phyloP scores from a whole-genome alignment of 2,797 vertebrate species.

The Phrynocephalus forsythii region DNA sequence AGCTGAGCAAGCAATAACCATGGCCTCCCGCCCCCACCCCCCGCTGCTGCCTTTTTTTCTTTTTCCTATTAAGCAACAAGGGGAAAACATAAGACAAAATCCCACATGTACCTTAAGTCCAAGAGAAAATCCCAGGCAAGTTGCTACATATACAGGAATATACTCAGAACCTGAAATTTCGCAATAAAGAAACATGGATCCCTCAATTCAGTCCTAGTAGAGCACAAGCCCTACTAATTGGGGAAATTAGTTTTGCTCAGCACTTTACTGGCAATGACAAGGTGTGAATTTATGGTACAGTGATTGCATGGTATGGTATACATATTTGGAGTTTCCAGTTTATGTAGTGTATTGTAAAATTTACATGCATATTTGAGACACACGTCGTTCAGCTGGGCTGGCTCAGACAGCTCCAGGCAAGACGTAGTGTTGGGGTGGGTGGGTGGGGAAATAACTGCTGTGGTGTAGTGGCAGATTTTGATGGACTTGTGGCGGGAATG shows the following conservation, averaged over 20 bases:
- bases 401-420: neutral
- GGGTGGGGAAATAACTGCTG: too few relatives aligned
- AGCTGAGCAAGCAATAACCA: neutral
- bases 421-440: neutral
- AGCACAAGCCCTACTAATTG: neutral
- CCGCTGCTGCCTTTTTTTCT: neutral
- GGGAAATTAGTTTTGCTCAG: neutral
- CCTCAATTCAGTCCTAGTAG: neutral
- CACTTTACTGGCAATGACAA: constrained; percentile 11
- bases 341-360: neutral
- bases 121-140: constrained; percentile 23
- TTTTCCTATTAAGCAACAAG: neutral
- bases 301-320: neutral
- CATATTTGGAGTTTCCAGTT: neutral
- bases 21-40: neutral
- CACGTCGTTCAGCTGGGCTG: neutral
- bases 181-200: neutral
- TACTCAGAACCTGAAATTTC: neutral
- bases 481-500: too few relatives aligned
- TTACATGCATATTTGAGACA: neutral
- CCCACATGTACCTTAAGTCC: neutral
- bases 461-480: neutral
- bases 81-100: neutral
- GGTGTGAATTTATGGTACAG: neutral
- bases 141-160: neutral